Base-by-base conservation (phyloP, 2,113 vertebrate species). In the Oxygymnocypris stewartii region DNA sequence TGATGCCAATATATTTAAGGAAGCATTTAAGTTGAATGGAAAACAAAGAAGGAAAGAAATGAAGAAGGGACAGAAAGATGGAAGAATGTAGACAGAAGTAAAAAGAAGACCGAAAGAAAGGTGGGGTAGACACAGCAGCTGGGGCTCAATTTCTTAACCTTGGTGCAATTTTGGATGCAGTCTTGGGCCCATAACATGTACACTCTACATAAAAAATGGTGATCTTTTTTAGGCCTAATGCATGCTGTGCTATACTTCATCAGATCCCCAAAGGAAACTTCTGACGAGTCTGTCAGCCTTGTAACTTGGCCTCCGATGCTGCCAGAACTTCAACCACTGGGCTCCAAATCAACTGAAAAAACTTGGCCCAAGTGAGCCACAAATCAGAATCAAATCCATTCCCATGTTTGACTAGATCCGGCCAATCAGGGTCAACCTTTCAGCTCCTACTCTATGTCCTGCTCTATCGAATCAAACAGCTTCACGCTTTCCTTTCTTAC, bases 261-360 rank as follows among this genome's bases (percentile, higher is more conserved):
- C 54, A 63, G 67, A 47, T 88, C 85, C 86, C 85, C 14, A 42
- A 82, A 89, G 87, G 65, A 85, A 88, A 82, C 74, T 85, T 90
- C 87, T 90, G 65, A 87, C 82, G 67, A 91, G 89, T 86, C 83
- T 59, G 79, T 81, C 73, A 84, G 83, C 88, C 87, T 89, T 89
- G 86, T 87, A 88, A 79, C 74, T 63, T 88, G 79, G 84, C 87
- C 87, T 85, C 49, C 11, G 67, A 91, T 78, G 86, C 88, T 75
- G 49, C 57, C 59, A 51, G 89, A 85, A 90, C 82, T 69, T 84
- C 65, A 86, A 89, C 73, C 73, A 65, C 67, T 85, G 75, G 85
- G 85, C 87, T 87, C 31, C 40, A 65, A 85, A 73, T 87, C 42
- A 25, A 86, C 80, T 86, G 37, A 87, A 86, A 40, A 89, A 82